Percentiles rank a stretch among this genome's conserved stretches.
These are phyloP conservation scores for Cetonia aurata DNA, from an alignment of 2,888 invertebrate species.

Conservation along the genomic window DNA sequence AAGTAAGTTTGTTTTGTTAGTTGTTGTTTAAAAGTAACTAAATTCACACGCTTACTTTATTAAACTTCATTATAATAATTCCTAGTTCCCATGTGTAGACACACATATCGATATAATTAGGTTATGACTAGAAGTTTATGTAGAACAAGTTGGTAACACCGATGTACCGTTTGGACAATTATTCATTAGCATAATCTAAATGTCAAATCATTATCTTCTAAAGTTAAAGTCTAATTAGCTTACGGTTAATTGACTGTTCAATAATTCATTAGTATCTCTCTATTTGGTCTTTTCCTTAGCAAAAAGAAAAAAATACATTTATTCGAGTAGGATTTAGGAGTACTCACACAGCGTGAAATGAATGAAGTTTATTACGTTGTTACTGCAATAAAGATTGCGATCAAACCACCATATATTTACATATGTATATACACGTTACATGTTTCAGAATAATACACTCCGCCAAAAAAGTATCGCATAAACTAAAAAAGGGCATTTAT, in stretches of 20 bases:
- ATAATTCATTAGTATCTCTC: constrained; percentile 16
- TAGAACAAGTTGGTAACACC: not conserved
- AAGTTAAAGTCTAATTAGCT: constrained; percentile 8
- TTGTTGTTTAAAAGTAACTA: too few species aligned
- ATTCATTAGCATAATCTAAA: constrained; percentile 13
- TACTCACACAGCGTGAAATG: too few species aligned
- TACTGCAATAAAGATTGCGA: too few species aligned
- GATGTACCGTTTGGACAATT: constrained; percentile 1
- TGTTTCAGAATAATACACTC: too few species aligned
- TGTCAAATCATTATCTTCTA: not conserved
- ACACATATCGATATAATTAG: constrained; percentile 1
- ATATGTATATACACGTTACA: too few species aligned
- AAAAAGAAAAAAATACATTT: not conserved
- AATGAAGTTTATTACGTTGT: too few species aligned
- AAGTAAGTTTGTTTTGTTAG: too few species aligned
- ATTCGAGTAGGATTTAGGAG: not conserved
- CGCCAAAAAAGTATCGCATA: too few species aligned
- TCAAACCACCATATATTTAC: too few species aligned
- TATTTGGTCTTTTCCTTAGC: not conserved
- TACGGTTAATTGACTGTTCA: constrained; percentile 7
- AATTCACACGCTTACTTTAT: constrained; percentile 16
- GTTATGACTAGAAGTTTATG: constrained; percentile 15
- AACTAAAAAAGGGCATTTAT: too few species aligned
- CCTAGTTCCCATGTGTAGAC: not conserved
- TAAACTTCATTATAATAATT: constrained; percentile 26